Percentiles rank a stretch among this genome's conserved stretches.
phyloP scores from a whole-genome alignment of 2,797 vertebrate genomes.

The Pangasius djambal region DNA sequence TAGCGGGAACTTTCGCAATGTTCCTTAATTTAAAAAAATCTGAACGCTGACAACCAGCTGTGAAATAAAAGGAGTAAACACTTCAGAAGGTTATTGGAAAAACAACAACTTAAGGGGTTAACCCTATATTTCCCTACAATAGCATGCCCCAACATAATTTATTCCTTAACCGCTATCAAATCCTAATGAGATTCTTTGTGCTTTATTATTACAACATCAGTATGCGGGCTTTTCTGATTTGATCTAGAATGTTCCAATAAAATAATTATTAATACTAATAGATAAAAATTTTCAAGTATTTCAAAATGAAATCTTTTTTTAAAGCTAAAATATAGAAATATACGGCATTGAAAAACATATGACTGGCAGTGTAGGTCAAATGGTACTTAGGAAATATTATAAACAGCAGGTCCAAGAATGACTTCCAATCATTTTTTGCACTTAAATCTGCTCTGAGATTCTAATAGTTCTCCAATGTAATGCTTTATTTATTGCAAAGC shows the following conservation, averaged over 20 bases:
- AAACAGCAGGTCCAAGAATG: not conserved
- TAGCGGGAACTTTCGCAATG: too few species aligned
- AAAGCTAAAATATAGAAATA: not conserved
- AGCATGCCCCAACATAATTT: too few species aligned
- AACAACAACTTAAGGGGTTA: not conserved
- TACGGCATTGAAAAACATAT: not conserved
- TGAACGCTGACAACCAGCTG: too few species aligned
- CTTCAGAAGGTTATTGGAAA: not conserved
- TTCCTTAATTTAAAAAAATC: not conserved
- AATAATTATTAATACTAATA: not conserved
- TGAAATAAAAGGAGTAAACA: not conserved
- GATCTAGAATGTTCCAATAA: not conserved
- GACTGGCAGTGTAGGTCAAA: not conserved
- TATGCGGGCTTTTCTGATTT: not conserved
- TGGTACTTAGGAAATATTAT: not conserved
- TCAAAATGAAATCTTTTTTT: not conserved
- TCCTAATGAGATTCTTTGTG: not conserved
- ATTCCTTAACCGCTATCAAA: not conserved
- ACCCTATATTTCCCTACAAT: not conserved
- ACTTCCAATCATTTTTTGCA: not conserved
- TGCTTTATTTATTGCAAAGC: not conserved
- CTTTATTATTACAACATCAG: not conserved
- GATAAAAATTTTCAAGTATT: not conserved
- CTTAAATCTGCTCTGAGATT: not conserved
- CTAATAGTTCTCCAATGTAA: not conserved